Evolutionary conservation across 2,113 vertebrate species (phyloP).

Genomic region (Cynopterus brachyotis): DNA sequence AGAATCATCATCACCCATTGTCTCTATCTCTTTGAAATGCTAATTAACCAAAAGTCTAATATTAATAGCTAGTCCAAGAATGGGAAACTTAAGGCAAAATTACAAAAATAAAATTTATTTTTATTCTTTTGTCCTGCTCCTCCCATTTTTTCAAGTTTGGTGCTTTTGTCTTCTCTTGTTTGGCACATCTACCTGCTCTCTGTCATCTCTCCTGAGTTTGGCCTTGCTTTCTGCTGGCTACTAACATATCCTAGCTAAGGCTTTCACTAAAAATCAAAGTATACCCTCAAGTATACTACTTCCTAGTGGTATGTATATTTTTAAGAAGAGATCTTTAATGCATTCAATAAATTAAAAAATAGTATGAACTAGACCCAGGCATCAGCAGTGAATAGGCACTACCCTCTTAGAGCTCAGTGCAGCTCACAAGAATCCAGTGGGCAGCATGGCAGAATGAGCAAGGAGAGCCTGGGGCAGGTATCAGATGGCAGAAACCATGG

Average conservation of each 20-base stretch:
- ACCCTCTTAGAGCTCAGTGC: neutral
- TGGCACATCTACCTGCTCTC: neutral
- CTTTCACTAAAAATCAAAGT: constrained; percentile 17
- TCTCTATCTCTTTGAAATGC: constrained; percentile 50
- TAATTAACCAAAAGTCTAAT: constrained; percentile 39
- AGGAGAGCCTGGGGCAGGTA: neutral
- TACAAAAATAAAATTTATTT: neutral
- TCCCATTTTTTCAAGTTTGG: neutral
- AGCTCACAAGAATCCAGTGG: neutral
- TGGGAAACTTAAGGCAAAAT: constrained; percentile 36
- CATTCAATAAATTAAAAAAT: neutral
- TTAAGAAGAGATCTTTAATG: neutral
- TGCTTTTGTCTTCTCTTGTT: neutral
- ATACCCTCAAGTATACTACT: neutral
- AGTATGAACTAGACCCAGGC: neutral
- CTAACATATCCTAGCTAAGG: neutral
- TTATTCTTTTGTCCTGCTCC: neutral
- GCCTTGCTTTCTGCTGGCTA: neutral
- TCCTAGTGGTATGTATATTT: neutral
- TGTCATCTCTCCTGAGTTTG: constrained; percentile 14
- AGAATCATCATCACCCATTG: neutral
- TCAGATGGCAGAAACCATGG: fast-evolving
- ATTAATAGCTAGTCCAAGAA: constrained; percentile 34
- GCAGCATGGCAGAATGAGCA: neutral
- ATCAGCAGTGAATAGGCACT: neutral